Base-by-base conservation (phyloP, 64 coral and sea anemone species). In the Porites lutea region DNA sequence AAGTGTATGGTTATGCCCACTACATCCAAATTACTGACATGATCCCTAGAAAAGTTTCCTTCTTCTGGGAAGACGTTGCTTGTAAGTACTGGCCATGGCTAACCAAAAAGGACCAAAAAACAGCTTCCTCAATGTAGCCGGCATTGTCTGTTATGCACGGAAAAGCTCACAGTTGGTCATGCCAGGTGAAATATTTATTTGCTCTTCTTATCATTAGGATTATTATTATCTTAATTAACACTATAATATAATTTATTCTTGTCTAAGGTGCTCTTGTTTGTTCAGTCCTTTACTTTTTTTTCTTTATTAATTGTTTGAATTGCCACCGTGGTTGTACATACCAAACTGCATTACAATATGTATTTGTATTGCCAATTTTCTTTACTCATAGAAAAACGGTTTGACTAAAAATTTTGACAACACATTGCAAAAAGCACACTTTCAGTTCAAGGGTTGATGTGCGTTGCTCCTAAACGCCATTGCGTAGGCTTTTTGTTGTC, bases 81-180 rank as follows among this genome's bases (percentile, higher is more conserved):
- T 93, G 91, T 50, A 76, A 86, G 54, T 93, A 78, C 54, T 93
- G 83, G 91, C 73, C 73, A 19, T 91, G 89, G 91, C 55, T 66
- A 8, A 70, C 44, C 5, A 86, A 79, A 18, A 52, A 61, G 78
- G 82, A 63, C 67, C 69, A 57, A 8, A 2, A 49, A 4, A 47
- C 44, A 11, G 62, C n/a, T 11, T 23, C 27, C 13, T 52, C 7
- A 5, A 87, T 87, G 44, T 87, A 87, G 65, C 91, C 91, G 12
- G 91, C 91, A 13, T 52, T 88, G 11, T 79, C 91, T 16, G 63
- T 93, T 10, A 93, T 88, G 91, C 91, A 93, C 62, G 75, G 83
- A 12, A 93, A 93, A 19, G 91, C 83, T 52, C 91, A 93, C 54
- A 66, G 61, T 18, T 87, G 91, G 91, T 78, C 22, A 16, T 93